Conservation (phyloP, 2,797 vertebrate species). For the Danio tinwini region DNA sequence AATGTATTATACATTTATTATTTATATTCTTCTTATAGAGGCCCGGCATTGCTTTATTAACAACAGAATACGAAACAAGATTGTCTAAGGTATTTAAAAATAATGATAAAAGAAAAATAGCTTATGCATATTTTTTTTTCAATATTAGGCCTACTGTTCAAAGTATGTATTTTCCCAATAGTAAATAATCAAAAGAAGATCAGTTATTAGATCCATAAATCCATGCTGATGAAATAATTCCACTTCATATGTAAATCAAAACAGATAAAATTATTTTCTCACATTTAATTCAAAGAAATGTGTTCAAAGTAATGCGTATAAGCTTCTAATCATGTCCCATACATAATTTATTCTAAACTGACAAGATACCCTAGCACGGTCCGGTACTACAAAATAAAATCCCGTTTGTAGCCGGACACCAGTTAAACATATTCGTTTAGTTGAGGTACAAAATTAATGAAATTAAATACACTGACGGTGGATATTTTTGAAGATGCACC, state of each 20-base stretch:
- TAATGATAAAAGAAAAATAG: not conserved
- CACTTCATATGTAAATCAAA: constrained; percentile 61
- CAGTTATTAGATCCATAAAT: constrained; percentile 20
- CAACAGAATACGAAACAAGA: not conserved
- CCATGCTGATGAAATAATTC: constrained; percentile 51
- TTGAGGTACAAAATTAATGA: constrained; percentile 79
- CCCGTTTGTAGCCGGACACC: constrained; percentile 73
- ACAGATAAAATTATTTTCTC: constrained; percentile 72
- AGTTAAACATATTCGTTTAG: constrained; percentile 80
- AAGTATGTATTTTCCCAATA: constrained; percentile 8
- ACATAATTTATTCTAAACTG: constrained; percentile 79
- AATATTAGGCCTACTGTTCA: not conserved
- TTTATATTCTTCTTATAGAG: too few relatives aligned
- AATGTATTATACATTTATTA: too few relatives aligned
- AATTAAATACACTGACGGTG: constrained; percentile 72
- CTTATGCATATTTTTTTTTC: not conserved
- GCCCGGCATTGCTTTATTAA: not conserved
- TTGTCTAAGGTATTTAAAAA: not conserved
- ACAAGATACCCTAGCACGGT: constrained; percentile 76
- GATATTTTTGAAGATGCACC: constrained; percentile 50
- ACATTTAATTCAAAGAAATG: constrained; percentile 76
- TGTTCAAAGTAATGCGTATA: constrained; percentile 77
- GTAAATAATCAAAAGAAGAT: constrained; percentile 5
- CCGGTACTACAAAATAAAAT: constrained; percentile 70
- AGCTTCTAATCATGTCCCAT: constrained; percentile 80